phyloP scores from a whole-genome alignment of 2,113 vertebrate species.

The Scartelaos histophorus region DNA sequence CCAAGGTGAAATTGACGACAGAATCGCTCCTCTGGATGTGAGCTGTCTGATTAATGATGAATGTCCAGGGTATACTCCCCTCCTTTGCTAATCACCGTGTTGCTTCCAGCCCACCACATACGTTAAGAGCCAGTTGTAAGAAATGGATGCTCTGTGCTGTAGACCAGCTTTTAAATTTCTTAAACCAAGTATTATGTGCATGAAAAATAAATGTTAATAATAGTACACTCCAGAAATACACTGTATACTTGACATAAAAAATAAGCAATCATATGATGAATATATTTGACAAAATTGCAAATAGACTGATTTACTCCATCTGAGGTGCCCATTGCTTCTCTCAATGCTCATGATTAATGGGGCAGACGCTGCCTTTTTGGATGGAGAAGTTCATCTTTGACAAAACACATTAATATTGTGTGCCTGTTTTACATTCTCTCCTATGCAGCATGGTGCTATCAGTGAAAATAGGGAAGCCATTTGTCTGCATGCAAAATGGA shows the following conservation, averaged over 20 bases:
- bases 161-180: neutral
- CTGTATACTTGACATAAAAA: neutral
- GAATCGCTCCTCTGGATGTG: neutral
- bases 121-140: neutral
- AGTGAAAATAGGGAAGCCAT: slow-evolving; percentile 37
- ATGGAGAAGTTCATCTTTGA: slow-evolving; percentile 44
- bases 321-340: slow-evolving; percentile 14
- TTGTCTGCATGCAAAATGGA: slow-evolving; percentile 47
- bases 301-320: slow-evolving; percentile 35
- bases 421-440: slow-evolving; percentile 59
- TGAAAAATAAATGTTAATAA: neutral
- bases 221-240: neutral
- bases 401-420: slow-evolving; percentile 43
- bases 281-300: slow-evolving; percentile 42
- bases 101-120: neutral
- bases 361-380: slow-evolving; percentile 25
- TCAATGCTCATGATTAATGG: slow-evolving; percentile 48
- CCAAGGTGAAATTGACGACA: neutral
- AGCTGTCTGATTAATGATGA: neutral
- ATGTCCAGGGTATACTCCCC: neutral
- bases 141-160: neutral
- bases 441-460: slow-evolving; percentile 37
- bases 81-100: neutral
- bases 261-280: slow-evolving; percentile 13
- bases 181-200: neutral